Evolutionary conservation across 2,888 invertebrate genomes (phyloP).

Genomic region (Macrosiphum euphorbiae): DNA sequence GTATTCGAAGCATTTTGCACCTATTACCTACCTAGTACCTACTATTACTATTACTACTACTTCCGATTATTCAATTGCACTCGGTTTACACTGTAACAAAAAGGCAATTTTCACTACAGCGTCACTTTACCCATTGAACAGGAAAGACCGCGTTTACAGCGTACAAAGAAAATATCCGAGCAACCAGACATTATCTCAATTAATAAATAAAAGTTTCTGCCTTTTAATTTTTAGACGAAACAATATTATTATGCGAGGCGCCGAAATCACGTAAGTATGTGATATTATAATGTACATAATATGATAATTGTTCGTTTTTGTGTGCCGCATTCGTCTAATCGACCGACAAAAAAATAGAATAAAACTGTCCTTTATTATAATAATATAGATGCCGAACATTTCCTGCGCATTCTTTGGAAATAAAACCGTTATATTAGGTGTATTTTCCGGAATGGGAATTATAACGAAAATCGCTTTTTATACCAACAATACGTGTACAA

Average conservation of each 20-base stretch:
- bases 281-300: background rate
- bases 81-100: background rate
- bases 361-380: background rate
- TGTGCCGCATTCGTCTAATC: background rate
- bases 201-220: background rate
- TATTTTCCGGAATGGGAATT: background rate
- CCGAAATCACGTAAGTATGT: background rate
- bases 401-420: background rate
- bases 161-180: background rate
- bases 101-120: background rate
- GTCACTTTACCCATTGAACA: background rate
- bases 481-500: background rate
- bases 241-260: background rate
- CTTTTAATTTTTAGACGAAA: background rate
- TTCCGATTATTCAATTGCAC: background rate
- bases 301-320: background rate
- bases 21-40: background rate
- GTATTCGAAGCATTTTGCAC: background rate
- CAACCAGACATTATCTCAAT: background rate
- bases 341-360: background rate
- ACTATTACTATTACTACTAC: background rate
- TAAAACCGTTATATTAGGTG: background rate
- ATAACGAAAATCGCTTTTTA: background rate
- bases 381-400: background rate
- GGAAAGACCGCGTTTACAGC: background rate